Evolutionary conservation across 1,140 invertebrate genomes (phyloP).

Genomic region (Lordiphosa clarofinis): DNA sequence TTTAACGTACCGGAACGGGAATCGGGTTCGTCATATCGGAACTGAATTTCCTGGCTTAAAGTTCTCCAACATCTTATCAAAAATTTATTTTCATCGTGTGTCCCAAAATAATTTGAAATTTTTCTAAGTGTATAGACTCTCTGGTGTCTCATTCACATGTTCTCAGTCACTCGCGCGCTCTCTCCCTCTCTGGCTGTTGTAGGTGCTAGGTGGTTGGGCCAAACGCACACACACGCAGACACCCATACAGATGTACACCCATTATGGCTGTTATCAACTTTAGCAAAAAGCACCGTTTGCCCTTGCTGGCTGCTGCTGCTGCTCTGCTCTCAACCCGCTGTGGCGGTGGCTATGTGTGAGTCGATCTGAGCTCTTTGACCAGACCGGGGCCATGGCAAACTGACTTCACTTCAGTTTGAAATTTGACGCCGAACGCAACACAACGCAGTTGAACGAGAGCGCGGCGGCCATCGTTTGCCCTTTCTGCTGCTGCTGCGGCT

Average conservation of each 20-base stretch:
- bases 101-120: not conserved
- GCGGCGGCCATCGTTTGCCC: constrained; percentile 42
- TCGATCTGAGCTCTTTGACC: constrained; percentile 9
- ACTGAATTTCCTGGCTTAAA: too few species aligned
- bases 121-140: constrained; percentile 27
- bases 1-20: too few species aligned
- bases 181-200: constrained; percentile 14
- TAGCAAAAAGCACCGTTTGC: constrained; percentile 60
- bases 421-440: constrained; percentile 72
- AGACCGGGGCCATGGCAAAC: constrained; percentile 20
- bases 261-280: constrained; percentile 73
- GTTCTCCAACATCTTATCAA: too few species aligned
- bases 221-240: constrained; percentile 18
- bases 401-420: constrained; percentile 71
- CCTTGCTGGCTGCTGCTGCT: constrained; percentile 14
- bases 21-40: too few species aligned
- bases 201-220: constrained; percentile 44
- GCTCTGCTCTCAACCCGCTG: constrained; percentile 21
- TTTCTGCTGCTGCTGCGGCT: constrained; percentile 15
- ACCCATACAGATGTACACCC: constrained; percentile 22
- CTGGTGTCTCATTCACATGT: constrained; percentile 6
- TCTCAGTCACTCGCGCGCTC: constrained; percentile 10
- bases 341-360: constrained; percentile 30
- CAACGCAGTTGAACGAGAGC: constrained; percentile 45
- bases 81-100: too few species aligned